Conservation (phyloP, 2,113 vertebrate species). For the Anseranas semipalmata region DNA sequence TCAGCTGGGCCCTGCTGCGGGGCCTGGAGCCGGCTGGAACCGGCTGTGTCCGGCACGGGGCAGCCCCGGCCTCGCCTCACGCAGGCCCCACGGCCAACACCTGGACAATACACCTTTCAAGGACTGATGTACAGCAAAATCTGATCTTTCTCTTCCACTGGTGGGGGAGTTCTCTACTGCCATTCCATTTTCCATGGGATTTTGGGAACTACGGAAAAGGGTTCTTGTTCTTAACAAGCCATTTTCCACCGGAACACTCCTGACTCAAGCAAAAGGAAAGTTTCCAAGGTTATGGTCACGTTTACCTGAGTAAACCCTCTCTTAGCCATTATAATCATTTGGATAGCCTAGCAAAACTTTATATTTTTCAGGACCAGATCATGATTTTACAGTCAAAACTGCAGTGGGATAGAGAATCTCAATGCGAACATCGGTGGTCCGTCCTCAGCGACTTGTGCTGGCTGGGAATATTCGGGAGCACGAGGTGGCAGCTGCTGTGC, state of each 20-base stretch:
- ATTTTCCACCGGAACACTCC: background rate
- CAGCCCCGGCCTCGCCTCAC: background rate
- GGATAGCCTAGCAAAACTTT: no score
- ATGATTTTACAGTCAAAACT: background rate
- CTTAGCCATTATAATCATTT: background rate
- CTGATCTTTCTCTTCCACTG: no score
- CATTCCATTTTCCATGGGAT: accelerated
- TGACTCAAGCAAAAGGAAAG: background rate
- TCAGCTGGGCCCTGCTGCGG: accelerated
- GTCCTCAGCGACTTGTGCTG: accelerated
- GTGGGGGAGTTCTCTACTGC: accelerated
- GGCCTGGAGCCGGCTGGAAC: background rate
- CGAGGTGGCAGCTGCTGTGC: background rate
- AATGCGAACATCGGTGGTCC: accelerated
- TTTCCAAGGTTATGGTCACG: accelerated
- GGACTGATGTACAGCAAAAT: accelerated
- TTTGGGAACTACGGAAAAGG: background rate
- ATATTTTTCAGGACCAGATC: background rate
- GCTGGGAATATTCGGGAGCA: background rate
- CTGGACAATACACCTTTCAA: accelerated
- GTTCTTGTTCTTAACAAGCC: background rate
- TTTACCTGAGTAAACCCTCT: background rate
- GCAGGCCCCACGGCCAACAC: accelerated
- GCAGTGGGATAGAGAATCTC: background rate
- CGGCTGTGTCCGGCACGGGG: accelerated